Evolutionary conservation across 23 tunicate genomes (phyloP), one percentile per base, ranked within the genome.

Genomic region (Clavelina lepadiformis): DNA sequence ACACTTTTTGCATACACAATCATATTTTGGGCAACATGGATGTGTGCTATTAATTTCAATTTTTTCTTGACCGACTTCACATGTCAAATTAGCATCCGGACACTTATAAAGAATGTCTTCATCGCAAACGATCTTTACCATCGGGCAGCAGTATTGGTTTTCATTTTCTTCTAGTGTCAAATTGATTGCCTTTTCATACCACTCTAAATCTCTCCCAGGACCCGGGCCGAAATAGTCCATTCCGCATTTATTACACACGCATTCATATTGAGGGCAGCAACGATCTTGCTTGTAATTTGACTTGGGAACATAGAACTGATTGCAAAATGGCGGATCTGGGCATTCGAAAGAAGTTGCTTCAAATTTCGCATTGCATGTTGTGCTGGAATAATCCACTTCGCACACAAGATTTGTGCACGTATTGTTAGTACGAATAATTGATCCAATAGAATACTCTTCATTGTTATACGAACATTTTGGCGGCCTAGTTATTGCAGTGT

Each of bases 201-300:
- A 28, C 32, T 74, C 69, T 0, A 45, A 25, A 26, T 61, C 70
- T 46, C 70, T 63, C 30, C 21, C 70, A 36, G 28, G 54, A 20
- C 11, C 77, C 7, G 62, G 57, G 23, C 62, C 62, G 11, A 31
- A 46, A 27, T 71, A 71, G 33, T 57, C 65, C 7, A 27, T 8
- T 35, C 77, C 77, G 47, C 80, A 74, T 31, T 49, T 33, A 13
- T 27, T 61, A 47, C 80, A 74, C 24, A 25, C 69, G 28, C 80
- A 74, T 29, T 47, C 58, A 18, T 36, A 46, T 11, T 41, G 31
- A 46, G 69, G 69, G 27, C 80, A 74, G 32, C 80, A 74, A 22
- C n/a, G 36, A 37, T 28, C 25, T 18, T 35, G 22, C 3, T n/a
- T 35, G 59, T 31, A 61, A 2, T 44, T 62, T 23, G 35, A 23